Percentiles rank a stretch among this genome's conserved stretches.
phyloP scores from a whole-genome alignment of 1,140 invertebrate genomes.

The Orchestia grillus region DNA sequence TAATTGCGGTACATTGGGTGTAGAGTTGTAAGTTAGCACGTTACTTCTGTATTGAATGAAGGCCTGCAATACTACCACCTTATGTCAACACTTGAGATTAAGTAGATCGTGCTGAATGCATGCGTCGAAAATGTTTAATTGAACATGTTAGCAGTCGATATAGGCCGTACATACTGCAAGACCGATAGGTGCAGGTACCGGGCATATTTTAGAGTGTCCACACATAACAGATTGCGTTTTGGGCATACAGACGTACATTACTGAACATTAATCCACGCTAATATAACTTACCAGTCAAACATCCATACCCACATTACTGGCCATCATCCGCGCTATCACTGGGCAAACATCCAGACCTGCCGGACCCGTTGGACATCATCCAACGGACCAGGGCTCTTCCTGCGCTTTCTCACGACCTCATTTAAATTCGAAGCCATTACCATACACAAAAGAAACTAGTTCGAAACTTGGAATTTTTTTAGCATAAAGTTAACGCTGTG shows the following conservation, averaged over 20 bases:
- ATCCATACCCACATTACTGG: background rate
- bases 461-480: background rate
- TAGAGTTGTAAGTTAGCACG: background rate
- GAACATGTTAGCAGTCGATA: no score
- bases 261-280: background rate
- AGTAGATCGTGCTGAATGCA: no score
- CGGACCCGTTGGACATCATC: background rate
- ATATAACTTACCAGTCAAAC: background rate
- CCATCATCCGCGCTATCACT: background rate
- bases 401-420: background rate
- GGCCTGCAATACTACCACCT: no score
- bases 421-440: conserved; percentile 9
- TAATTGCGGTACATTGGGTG: background rate
- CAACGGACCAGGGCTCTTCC: background rate
- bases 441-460: conserved; percentile 9
- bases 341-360: background rate
- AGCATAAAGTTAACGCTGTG: background rate
- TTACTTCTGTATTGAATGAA: background rate
- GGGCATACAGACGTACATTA: background rate
- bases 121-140: no score
- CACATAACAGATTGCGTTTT: background rate
- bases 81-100: no score
- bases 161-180: no score
- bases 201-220: no score
- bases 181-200: no score